phyloP scores from a whole-genome alignment of 2,888 invertebrate species.

The Ornithoptera alexandrae region DNA sequence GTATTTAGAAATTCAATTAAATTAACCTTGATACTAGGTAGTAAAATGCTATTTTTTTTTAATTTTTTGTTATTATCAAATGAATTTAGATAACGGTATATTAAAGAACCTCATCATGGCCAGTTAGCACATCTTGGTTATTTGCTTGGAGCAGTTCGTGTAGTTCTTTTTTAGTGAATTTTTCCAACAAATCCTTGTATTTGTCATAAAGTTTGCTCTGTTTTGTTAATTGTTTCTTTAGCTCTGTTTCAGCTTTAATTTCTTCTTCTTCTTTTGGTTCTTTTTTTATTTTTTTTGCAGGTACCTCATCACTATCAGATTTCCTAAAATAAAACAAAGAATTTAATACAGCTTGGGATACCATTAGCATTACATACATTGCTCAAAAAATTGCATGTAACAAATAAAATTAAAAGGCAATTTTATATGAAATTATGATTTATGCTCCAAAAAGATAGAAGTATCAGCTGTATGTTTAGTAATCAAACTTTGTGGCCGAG shows the following conservation, averaged over 20 bases:
- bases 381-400: too few species aligned
- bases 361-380: too few species aligned
- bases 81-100: background rate
- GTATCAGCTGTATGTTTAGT: too few species aligned
- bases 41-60: too few species aligned
- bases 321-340: conserved; percentile 44
- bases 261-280: conserved; percentile 80
- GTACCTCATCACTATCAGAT: conserved; percentile 74
- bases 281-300: conserved; percentile 85
- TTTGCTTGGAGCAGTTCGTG: conserved; percentile 85
- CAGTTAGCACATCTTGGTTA: conserved; percentile 83
- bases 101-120: conserved; percentile 81
- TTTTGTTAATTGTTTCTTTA: conserved; percentile 82
- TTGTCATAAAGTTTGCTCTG: conserved; percentile 84
- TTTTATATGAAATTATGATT: too few species aligned
- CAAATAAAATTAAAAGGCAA: too few species aligned
- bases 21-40: too few species aligned
- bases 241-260: conserved; percentile 68
- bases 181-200: conserved; percentile 53
- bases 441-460: too few species aligned
- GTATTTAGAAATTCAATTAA: too few species aligned
- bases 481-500: too few species aligned
- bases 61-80: background rate
- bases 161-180: conserved; percentile 82
- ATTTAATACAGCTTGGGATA: background rate